Evolutionary conservation across 1,140 invertebrate species (phyloP), one percentile per base, ranked within the genome.

Genomic region (Ostrea denselamellosa): DNA sequence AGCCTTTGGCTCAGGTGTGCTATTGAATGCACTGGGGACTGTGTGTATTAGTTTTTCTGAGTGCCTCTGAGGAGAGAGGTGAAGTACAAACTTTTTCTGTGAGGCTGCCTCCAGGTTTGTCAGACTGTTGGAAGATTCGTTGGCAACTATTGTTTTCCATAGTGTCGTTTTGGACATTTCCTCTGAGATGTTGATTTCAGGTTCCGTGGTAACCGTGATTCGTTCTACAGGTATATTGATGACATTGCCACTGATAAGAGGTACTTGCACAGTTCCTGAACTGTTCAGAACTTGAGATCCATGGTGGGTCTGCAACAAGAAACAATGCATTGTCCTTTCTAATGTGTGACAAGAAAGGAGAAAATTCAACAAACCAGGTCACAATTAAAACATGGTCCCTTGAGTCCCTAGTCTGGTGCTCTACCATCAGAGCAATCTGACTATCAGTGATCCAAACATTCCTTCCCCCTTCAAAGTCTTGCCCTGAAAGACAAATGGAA

Each of bases 111-210:
- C 82, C 17, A 53, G 28, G 4, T 52, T 83, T 3, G 34, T 83
- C 19, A 54, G 51, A 83, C 82, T 83, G 82, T 83, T 83, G 82
- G 90, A 90, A 8, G 91, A 91, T 28, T 93, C 92, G 34, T 91
- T 92, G 81, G 91, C 91, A 25, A 92, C 89, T 58, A 93, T 92
- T 22, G 90, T 92, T 85, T 92, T 93, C 92, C 92, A 93, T 68
- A 93, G 86, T 56, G 90, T 89, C 12, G 92, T 92, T 34, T 92
- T 92, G 0, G 92, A 89, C 91, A 93, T 91, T 86, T 93, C 92
- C 83, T 93, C 92, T 17, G 90, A 90, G 77, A 93, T 93, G 86
- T 93, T 93, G 19, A 93, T 88, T 12, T 92, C 91, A 22, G 90
- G 85, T 44, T 93, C 88, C 5, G 89, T 86, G 28, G 89, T 90